Evolutionary conservation across 2,797 vertebrate genomes (phyloP).

Genomic region (Heteromormyrus szaboi): DNA sequence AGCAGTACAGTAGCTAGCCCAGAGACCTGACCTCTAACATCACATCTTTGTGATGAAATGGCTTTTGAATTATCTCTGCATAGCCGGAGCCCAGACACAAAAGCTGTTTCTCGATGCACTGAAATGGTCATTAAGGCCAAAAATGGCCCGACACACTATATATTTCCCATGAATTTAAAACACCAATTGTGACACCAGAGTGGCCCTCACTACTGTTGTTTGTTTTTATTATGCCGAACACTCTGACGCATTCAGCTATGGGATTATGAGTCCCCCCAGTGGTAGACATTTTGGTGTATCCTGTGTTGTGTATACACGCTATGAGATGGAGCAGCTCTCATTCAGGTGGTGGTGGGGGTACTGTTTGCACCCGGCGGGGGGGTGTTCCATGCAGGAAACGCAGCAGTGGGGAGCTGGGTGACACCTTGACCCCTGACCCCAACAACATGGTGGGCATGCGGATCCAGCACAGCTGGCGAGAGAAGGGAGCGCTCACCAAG

Average conservation of each 20-base stretch:
- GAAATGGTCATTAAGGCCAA: background rate
- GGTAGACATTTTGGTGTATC: background rate
- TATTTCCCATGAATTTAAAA: background rate
- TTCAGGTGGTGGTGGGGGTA: background rate
- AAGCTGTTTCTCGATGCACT: background rate
- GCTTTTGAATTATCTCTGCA: background rate
- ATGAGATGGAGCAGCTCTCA: background rate
- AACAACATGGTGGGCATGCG: slow-evolving; percentile 66
- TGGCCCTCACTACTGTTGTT: background rate
- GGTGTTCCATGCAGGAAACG: slow-evolving; percentile 58
- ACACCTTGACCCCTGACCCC: slow-evolving; percentile 63
- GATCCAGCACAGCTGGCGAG: slow-evolving; percentile 73
- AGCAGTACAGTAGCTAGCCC: background rate
- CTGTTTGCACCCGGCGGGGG: background rate
- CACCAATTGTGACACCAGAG: background rate
- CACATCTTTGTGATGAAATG: background rate
- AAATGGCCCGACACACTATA: background rate
- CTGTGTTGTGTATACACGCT: background rate
- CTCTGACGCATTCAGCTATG: background rate
- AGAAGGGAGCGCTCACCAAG: slow-evolving; percentile 69
- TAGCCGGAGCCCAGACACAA: background rate
- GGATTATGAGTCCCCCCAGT: background rate
- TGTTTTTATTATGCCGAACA: background rate
- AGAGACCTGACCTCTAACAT: background rate
- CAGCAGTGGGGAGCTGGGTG: slow-evolving; percentile 71